Evolutionary conservation across 2,888 invertebrate genomes (phyloP).

Genomic region (Monoplex corrugatus): DNA sequence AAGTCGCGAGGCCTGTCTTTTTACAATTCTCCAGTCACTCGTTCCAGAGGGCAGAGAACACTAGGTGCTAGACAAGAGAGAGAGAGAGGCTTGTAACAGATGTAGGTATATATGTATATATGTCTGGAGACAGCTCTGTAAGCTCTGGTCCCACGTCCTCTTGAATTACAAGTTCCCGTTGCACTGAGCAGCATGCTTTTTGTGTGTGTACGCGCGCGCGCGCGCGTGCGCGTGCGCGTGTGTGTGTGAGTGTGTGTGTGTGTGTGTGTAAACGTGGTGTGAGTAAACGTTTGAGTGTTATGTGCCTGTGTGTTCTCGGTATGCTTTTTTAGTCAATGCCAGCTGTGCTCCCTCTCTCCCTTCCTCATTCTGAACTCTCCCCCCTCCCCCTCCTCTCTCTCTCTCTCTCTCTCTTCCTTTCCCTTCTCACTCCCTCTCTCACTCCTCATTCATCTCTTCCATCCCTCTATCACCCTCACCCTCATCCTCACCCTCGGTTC

Average conservation of each 20-base stretch:
- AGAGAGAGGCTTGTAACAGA: too few relatives aligned
- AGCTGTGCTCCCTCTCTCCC: not conserved
- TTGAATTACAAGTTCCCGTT: slow-evolving; percentile 27
- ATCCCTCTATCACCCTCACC: not conserved
- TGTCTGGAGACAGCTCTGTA: not conserved
- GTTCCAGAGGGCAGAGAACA: too few relatives aligned
- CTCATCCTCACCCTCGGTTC: not conserved
- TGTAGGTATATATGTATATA: too few relatives aligned
- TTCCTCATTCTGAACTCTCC: not conserved
- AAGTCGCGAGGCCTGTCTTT: too few relatives aligned
- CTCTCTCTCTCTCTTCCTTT: not conserved
- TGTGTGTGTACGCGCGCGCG: not conserved
- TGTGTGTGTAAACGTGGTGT: too few relatives aligned
- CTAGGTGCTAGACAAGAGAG: too few relatives aligned
- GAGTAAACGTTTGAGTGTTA: too few relatives aligned
- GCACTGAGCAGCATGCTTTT: not conserved
- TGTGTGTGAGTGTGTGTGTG: too few relatives aligned
- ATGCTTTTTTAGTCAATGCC: not conserved
- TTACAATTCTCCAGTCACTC: too few relatives aligned
- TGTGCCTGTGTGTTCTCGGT: too few relatives aligned
- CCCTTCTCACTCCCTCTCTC: not conserved
- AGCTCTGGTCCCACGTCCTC: slow-evolving; percentile 32
- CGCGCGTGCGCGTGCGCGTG: too few relatives aligned
- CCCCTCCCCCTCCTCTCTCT: not conserved
- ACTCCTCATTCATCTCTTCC: not conserved